Conservation (phyloP, 2,797 vertebrate genomes). For the Pseudopleuronectes americanus region DNA sequence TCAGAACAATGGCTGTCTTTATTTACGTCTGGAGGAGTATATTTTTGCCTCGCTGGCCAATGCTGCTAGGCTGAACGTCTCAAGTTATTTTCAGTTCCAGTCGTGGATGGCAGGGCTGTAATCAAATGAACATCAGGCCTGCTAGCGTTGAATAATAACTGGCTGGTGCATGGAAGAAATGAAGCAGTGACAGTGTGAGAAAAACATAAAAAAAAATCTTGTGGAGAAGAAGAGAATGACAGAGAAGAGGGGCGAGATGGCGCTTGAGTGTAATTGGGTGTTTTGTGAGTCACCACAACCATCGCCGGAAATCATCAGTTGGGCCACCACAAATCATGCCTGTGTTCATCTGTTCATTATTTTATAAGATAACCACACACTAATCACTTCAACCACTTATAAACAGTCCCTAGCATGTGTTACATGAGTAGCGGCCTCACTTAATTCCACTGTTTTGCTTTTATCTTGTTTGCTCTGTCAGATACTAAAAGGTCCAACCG, state of each 20-base stretch:
- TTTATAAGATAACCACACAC: conserved; percentile 43
- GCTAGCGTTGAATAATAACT: conserved; percentile 67
- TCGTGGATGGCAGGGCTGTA: conserved; percentile 74
- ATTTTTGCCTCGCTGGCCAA: conserved; percentile 65
- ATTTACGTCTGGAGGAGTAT: conserved; percentile 74
- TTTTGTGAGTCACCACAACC: conserved; percentile 35
- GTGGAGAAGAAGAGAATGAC: conserved; percentile 25
- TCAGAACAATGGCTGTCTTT: conserved; percentile 76
- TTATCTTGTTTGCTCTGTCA: conserved; percentile 30
- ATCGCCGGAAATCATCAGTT: conserved; percentile 17
- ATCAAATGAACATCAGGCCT: conserved; percentile 77
- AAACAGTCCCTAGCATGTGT: conserved; percentile 14
- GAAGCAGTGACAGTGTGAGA: conserved; percentile 54
- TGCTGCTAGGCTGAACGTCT: conserved; percentile 59
- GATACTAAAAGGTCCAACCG: conserved; percentile 33
- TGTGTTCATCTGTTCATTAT: conserved; percentile 33
- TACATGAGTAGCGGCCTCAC: conserved; percentile 10
- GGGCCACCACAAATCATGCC: conserved; percentile 18
- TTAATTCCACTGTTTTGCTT: conserved; percentile 5
- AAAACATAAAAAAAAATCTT: conserved; percentile 31
- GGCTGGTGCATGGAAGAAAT: conserved; percentile 66
- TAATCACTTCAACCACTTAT: conserved; percentile 34
- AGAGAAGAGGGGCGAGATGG: conserved; percentile 9
- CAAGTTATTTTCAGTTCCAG: conserved; percentile 71
- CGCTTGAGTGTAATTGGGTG: conserved; percentile 25